A percentile compares a stretch with the other conserved stretches of the same genome.
Evolutionary conservation across 2,888 invertebrate species (phyloP).

Genomic region (Chelonus formosanus): DNA sequence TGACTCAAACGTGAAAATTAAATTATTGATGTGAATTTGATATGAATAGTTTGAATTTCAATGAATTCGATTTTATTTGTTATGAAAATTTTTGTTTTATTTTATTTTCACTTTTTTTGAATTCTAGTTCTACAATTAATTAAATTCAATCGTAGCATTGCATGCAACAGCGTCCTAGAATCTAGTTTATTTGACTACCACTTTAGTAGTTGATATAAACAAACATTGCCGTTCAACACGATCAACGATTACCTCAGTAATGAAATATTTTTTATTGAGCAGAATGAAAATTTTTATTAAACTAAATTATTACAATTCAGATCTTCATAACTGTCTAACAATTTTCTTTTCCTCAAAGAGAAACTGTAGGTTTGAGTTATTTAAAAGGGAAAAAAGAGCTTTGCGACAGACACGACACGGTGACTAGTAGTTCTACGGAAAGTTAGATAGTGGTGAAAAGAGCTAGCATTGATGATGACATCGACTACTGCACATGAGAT

Average conservation of each 20-base stretch:
- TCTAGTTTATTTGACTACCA: no score
- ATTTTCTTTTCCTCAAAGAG: background rate
- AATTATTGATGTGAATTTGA: background rate
- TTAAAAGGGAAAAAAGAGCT: conserved; percentile 9
- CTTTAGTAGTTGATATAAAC: no score
- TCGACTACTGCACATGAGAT: conserved; percentile 36
- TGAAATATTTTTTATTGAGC: no score
- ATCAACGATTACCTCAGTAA: no score
- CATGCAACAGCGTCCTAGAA: no score
- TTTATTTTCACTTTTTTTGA: conserved; percentile 1
- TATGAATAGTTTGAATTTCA: no score
- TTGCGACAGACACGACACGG: conserved; percentile 16
- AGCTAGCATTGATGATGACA: conserved; percentile 19
- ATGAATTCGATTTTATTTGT: no score
- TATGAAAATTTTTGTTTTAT: background rate
- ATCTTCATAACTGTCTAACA: background rate
- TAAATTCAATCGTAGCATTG: no score
- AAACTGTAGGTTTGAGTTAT: conserved; percentile 6
- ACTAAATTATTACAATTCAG: background rate
- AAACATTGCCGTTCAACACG: no score
- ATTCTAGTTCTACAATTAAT: background rate
- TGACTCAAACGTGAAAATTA: conserved; percentile 1
- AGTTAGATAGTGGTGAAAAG: conserved; percentile 12
- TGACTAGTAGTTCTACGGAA: conserved; percentile 6
- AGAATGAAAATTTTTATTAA: no score